Conservation (phyloP, 1,140 invertebrate species). For the Drosophila miranda region DNA sequence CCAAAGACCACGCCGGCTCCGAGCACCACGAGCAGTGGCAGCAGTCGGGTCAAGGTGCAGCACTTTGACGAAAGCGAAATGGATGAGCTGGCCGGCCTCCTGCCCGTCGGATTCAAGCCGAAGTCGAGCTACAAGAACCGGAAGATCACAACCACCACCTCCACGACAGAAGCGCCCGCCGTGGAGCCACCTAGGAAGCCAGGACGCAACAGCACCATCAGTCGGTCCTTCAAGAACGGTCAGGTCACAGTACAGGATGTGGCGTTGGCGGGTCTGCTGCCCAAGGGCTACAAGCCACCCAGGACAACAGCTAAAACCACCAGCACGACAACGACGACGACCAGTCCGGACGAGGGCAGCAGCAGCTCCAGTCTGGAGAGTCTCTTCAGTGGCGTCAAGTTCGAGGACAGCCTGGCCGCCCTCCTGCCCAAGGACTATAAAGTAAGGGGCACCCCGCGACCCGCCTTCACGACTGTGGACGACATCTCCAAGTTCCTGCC, state of each 20-base stretch:
- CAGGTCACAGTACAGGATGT: constrained; percentile 68
- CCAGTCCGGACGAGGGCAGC: constrained; percentile 14
- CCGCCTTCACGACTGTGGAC: constrained; percentile 51
- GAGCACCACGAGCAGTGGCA: constrained; percentile 84
- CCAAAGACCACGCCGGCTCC: constrained; percentile 83
- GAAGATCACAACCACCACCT: constrained; percentile 84
- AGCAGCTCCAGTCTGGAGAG: constrained; percentile 48
- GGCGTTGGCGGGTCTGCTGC: constrained; percentile 84
- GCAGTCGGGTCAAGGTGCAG: constrained; percentile 83
- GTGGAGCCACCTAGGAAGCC: constrained; percentile 55
- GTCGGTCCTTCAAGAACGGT: constrained; percentile 76
- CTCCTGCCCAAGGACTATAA: constrained; percentile 88
- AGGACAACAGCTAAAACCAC: constrained; percentile 82
- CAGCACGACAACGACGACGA: constrained; percentile 56
- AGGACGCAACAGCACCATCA: constrained; percentile 75
- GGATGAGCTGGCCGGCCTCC: constrained; percentile 85
- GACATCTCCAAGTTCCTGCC: constrained; percentile 87
- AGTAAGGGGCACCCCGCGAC: constrained; percentile 64
- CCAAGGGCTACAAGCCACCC: constrained; percentile 85
- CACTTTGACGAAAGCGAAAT: constrained; percentile 87
- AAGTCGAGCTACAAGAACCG: constrained; percentile 83
- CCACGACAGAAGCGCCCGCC: constrained; percentile 68
- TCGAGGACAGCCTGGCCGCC: constrained; percentile 76
- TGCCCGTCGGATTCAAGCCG: constrained; percentile 86
- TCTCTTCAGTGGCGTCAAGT: constrained; percentile 70